Evolutionary conservation across 2,113 vertebrate genomes (phyloP), one percentile per base, ranked within the genome.

Genomic region (Eubucco bourcierii): DNA sequence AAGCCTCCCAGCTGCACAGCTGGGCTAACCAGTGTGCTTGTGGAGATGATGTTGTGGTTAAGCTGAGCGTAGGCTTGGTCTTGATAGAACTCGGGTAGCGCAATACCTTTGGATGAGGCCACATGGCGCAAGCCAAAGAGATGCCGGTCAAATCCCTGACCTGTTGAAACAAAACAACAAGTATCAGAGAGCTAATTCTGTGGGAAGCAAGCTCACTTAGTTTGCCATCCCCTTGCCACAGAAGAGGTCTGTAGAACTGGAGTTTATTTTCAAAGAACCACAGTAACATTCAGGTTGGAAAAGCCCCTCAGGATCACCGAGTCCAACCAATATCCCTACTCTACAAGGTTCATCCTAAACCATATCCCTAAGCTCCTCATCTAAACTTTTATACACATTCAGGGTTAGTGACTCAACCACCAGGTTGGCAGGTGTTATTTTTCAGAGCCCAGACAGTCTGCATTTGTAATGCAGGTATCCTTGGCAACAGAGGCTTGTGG

Each of bases 111-210:
- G 41, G 98, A 97, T 19, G 77, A 84, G 33, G 98, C 98, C 88
- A 99, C 81, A 83, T 95, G 97, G n/a, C 98, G 98, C 94, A 99
- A 80, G 44, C 98, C 97, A 73, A 99, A 99, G 79, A 99, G 98
- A 64, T 99, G 99, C 12, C 99, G 98, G 97, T 99, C 99, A 88
- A 99, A 99, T 18, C 99, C 99, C 96, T 99, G 99, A 87, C 98
- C 99, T 99, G 95, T 91, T 16, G 68, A 95, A 80, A 95, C 17
- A 94, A 91, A 95, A 53, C 3, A 95, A 53, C 3, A 71, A 25
- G 3, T 52, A 10, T 88, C 70, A 93, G 31, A 94, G 24, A 87
- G 23, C 41, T 55, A 5, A 12, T 46, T 58, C 1, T 33, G 28
- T 15, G 33, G n/a, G 23, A 79, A 47, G 11, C 8, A 34, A 84